These are phyloP conservation scores for Tautogolabrus adspersus DNA, from an alignment of 2,113 vertebrate species.

Conservation along the genomic window DNA sequence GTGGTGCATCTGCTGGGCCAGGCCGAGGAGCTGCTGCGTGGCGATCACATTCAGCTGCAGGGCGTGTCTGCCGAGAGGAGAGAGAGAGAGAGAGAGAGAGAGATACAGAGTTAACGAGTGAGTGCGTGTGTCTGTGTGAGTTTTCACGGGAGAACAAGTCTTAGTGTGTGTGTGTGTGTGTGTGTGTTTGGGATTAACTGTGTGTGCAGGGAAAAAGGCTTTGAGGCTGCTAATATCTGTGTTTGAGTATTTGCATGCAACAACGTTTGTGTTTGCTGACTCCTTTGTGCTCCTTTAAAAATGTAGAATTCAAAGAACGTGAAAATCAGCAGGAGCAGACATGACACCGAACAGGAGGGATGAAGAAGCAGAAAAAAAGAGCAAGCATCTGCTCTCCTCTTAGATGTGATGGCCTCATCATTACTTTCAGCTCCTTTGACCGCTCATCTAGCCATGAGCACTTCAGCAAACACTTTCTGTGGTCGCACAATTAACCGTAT, in stretches of 20 bases:
- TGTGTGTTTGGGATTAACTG: neutral
- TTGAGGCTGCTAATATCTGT: conserved; percentile 3
- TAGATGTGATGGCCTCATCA: conserved; percentile 21
- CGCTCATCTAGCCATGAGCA: neutral
- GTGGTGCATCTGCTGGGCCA: conserved; percentile 92
- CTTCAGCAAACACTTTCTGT: neutral
- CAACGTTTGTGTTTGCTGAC: conserved; percentile 24
- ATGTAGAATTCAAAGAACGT: conserved; percentile 2
- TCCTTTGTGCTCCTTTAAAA: conserved; percentile 1
- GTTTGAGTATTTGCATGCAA: conserved; percentile 24
- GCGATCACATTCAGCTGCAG: conserved; percentile 92
- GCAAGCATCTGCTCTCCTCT: conserved; percentile 22
- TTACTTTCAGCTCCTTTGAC: conserved; percentile 18
- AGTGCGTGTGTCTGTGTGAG: neutral
- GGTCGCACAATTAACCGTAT: neutral
- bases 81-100: neutral
- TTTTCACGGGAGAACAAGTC: too few species aligned
- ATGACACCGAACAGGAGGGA: neutral
- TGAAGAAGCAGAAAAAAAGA: neutral
- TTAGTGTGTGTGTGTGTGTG: neutral
- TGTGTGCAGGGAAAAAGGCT: conserved; percentile 3
- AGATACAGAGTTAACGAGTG: neutral
- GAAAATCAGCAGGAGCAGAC: conserved; percentile 3
- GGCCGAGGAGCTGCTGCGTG: conserved; percentile 90
- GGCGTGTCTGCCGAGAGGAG: conserved; percentile 80